Base-by-base conservation (phyloP, 2,888 invertebrate genomes). In the Sthenelais limicola region DNA sequence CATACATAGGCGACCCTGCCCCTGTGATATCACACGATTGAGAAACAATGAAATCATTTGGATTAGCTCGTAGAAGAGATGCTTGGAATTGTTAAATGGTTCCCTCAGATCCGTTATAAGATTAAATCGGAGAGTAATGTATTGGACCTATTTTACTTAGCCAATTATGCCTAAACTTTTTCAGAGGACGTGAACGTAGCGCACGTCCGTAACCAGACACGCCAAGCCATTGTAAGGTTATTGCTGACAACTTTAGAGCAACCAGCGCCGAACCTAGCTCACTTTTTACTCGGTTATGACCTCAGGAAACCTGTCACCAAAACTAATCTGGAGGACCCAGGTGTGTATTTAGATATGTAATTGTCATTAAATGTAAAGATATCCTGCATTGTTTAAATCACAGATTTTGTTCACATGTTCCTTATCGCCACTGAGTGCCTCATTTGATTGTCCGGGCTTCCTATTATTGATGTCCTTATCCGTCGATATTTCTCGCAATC, bases 231-330 rank as follows among this genome's bases (percentile, higher is more conserved):
- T 71, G 89, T 97, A 21, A 88, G 91, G 79, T 88, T 96, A 3
- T 87, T 97, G 82, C 92, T 94, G 84, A 92, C 93, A 78, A 92
- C 94, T 82, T 89, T 97, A 70, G 91, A 91, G 3, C 92, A 94
- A 69, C 92, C 93, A 0, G 89, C 94, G 26, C 96, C 96, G 1
- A 97, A 96, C 89, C 89, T 98, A 9, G 92, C 94, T 0, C 95
- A 96, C 86, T 94, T 94, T 86, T 90, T 98, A 62, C 91, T 97
- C 1, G 97, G 96, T 0, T 96, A 96, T 86, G 93, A 95, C 68
- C 89, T 94, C 3, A 90, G 91, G 0, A 93, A 93, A 70, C 94
- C 94, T 77, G 91, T 95, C 51, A 90, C 91, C 66, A 92, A 92
- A 82, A 94, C 94, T 0, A 91, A 93, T 28, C 91, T 95, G 75